phyloP scores from a whole-genome alignment of 2,113 vertebrate species.

The Hemicordylus capensis region DNA sequence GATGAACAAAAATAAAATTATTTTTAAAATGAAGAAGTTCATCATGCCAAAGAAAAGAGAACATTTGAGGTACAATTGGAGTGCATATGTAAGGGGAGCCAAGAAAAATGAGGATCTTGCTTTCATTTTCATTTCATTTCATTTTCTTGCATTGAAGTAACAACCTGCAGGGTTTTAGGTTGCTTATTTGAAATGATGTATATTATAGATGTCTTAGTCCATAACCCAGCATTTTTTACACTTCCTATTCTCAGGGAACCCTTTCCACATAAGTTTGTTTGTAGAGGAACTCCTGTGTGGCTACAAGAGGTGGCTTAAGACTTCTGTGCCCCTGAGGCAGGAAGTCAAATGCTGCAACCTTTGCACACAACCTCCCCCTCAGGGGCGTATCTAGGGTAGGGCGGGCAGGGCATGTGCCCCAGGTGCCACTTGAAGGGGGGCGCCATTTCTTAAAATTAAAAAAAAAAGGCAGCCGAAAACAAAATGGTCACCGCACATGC shows the following conservation, averaged over 20 bases:
- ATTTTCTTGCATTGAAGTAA: not conserved
- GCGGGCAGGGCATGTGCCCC: too few relatives aligned
- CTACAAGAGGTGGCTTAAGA: too few relatives aligned
- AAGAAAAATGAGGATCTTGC: not conserved
- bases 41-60: conserved; percentile 17
- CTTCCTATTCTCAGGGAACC: not conserved
- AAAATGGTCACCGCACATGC: too few relatives aligned
- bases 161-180: not conserved
- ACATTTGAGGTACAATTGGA: not conserved
- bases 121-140: not conserved
- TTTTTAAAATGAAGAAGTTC: conserved; percentile 21
- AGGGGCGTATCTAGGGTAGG: too few relatives aligned
- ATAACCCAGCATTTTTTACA: not conserved
- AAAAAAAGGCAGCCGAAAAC: too few relatives aligned
- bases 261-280: not conserved
- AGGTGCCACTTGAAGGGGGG: too few relatives aligned
- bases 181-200: not conserved
- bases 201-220: not conserved
- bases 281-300: too few relatives aligned
- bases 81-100: not conserved
- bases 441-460: too few relatives aligned
- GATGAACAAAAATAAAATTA: conserved; percentile 28
- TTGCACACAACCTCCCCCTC: too few relatives aligned
- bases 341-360: too few relatives aligned
- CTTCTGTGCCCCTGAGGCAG: too few relatives aligned